Percentiles rank a stretch among this genome's conserved stretches.
phyloP scores from a whole-genome alignment of 1,140 invertebrate genomes.

The Pemphigus obesinymphae region DNA sequence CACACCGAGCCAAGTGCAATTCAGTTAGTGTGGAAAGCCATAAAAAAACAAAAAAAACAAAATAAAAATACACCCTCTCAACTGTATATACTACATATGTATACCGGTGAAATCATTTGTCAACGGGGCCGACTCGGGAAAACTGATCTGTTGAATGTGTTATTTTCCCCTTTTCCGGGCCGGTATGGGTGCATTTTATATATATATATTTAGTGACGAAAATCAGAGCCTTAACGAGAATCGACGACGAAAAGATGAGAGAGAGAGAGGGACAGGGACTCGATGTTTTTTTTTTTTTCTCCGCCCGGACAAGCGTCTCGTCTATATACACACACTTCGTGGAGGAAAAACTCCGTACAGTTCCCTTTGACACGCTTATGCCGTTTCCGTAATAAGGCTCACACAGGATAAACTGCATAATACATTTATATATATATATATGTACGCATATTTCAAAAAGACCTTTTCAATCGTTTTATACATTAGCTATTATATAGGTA shows the following conservation, averaged over 20 bases:
- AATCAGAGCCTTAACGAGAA: constrained; percentile 4
- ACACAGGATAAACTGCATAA: neutral
- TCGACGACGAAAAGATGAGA: neutral
- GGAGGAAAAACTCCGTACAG: neutral
- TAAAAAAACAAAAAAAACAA: neutral
- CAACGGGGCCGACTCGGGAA: neutral
- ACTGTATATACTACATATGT: too few relatives aligned
- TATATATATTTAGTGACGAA: neutral
- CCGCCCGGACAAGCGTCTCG: neutral
- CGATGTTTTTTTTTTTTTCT: neutral
- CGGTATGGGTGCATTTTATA: neutral
- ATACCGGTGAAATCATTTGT: neutral
- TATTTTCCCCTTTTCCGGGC: neutral
- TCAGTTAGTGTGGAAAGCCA: neutral
- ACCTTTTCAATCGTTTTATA: neutral
- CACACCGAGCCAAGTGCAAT: neutral
- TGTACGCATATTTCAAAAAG: neutral
- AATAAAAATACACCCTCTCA: neutral
- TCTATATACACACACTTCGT: neutral
- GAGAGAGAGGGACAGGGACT: too few relatives aligned
- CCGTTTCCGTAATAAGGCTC: neutral
- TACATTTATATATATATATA: neutral
- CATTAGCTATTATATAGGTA: neutral
- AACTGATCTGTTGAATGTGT: neutral
- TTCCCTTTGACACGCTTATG: constrained; percentile 1